Evolutionary conservation across 2,797 vertebrate genomes (phyloP), one percentile per base, ranked within the genome.

Genomic region (Dendrocincla fuliginosa): DNA sequence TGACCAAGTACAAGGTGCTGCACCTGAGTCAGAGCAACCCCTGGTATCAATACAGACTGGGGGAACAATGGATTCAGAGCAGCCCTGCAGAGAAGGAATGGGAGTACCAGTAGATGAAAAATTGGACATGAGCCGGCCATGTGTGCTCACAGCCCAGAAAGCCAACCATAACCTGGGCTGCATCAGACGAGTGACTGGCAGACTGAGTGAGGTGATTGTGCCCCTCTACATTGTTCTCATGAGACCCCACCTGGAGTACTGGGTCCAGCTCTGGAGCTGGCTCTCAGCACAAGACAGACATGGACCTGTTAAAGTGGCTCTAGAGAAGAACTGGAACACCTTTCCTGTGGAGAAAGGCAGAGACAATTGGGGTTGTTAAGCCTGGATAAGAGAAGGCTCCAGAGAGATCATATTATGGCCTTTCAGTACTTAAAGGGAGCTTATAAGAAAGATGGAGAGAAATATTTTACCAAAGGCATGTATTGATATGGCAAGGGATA

Each of bases 61-160:
- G 11, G n/a, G 35, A 27, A 52, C 41, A 67, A 41, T 18, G 28
- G 35, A 33, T 83, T 71, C 25, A 68, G 22, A 74, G 30, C 22
- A 75, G 74, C 33, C 19, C 30, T 63, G 55, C 9, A 11, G n/a
- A 56, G 57, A 46, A 68, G 53, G 47, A 17, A 22, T 37, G 19
- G 10, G 23, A 13, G 16, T 84, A 33, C n/a, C 46, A 28, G 24
- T 65, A 28, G 11, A 47, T 70, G 35, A 60, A n/a, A 37, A 83
- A 25, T 5, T 50, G 37, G 42, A 57, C 5, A 1, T 39, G 41
- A 61, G 18, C 22, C 0, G 1, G 7, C 30, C n/a, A 9, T 19
- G 24, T 74, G 44, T 2, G 1, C 52, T 53, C 52, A 53, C 30
- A 32, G 52, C 52, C 30, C 52, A 32, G 30, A 53, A 53, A 53